A percentile compares a stretch with the other conserved stretches of the same genome.
Evolutionary conservation across 2,113 vertebrate genomes (phyloP).

Genomic region (Cochlearius cochlearius): DNA sequence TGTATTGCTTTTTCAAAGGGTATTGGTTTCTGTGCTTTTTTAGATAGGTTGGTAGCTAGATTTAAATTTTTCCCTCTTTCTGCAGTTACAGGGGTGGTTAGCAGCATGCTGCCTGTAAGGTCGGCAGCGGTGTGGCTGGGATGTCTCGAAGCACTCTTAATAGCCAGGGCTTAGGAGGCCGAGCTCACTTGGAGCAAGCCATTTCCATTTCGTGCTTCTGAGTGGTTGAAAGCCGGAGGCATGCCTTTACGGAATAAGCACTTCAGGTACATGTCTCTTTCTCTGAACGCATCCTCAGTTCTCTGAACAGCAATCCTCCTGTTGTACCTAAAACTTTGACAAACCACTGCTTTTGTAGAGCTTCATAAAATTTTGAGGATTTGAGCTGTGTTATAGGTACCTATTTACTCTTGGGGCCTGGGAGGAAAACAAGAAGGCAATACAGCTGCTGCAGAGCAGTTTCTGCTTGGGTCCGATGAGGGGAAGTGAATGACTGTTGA

Average conservation of each 20-base stretch:
- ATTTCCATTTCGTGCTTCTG: background rate
- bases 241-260: background rate
- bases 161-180: background rate
- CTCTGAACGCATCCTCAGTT: background rate
- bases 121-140: background rate
- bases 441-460: background rate
- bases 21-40: background rate
- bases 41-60: fast-evolving
- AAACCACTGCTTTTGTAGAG: background rate
- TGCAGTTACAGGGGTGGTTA: background rate
- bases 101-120: background rate
- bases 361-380: background rate
- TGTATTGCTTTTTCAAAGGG: background rate
- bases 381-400: background rate
- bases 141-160: background rate
- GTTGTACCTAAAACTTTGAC: background rate
- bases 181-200: background rate
- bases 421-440: background rate
- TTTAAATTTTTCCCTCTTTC: background rate
- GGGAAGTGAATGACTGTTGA: background rate
- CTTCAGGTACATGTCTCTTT: background rate
- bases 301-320: background rate
- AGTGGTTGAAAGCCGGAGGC: background rate
- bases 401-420: background rate
- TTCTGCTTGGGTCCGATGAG: background rate